Percentiles rank a stretch among this genome's conserved stretches.
Evolutionary conservation across 2,113 vertebrate genomes (phyloP).

Genomic region (Scalopus aquaticus): DNA sequence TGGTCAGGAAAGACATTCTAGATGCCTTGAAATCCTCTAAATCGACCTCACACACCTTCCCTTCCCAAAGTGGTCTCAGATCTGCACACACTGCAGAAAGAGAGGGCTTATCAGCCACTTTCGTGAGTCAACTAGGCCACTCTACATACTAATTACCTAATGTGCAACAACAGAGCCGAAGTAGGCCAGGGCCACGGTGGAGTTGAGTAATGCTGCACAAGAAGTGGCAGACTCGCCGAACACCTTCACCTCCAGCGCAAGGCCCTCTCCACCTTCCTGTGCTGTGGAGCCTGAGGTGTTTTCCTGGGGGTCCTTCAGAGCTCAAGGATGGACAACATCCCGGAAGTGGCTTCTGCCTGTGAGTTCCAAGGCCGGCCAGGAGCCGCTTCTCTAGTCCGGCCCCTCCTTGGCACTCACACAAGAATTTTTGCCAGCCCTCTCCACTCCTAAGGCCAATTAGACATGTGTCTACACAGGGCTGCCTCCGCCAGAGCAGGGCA

Average conservation of each 20-base stretch:
- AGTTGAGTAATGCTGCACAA: background rate
- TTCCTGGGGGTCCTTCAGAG: background rate
- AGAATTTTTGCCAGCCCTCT: background rate
- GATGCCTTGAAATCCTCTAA: background rate
- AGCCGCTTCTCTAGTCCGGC: background rate
- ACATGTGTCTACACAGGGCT: background rate
- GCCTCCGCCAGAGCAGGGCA: background rate
- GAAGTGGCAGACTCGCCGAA: background rate
- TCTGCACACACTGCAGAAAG: background rate
- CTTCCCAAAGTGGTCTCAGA: background rate
- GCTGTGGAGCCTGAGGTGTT: rapidly evolving
- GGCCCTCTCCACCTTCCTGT: background rate
- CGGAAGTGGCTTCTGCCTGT: background rate
- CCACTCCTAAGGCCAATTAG: background rate
- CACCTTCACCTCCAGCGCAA: rapidly evolving
- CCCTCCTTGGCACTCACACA: background rate
- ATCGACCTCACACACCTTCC: background rate
- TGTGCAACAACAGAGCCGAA: background rate
- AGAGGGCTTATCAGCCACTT: background rate
- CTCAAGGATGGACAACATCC: background rate
- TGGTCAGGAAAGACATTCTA: background rate
- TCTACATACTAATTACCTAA: background rate
- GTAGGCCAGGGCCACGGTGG: conserved; percentile 8
- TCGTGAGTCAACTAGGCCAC: background rate
- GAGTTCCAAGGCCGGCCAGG: background rate